Conservation (phyloP, 2,888 invertebrate species). For the Synanthedon andrenaeformis region DNA sequence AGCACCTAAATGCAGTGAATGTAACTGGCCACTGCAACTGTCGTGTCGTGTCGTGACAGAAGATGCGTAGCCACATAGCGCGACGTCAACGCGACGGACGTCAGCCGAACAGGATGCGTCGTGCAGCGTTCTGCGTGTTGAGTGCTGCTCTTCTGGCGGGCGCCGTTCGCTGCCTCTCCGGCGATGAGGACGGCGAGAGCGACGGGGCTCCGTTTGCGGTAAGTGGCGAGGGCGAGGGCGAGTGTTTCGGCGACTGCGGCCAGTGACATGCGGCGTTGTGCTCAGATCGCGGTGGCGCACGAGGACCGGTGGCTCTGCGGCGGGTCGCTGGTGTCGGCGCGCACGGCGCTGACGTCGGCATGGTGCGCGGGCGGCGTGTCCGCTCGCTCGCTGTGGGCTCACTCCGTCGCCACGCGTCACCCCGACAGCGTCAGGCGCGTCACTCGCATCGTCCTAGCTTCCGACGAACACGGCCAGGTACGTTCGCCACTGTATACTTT, state of each 20-base stretch:
- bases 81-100: constrained; percentile 1
- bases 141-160: constrained; percentile 10
- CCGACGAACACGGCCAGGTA: constrained; percentile 2
- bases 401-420: constrained; percentile 11
- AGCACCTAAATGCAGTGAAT: too few species aligned
- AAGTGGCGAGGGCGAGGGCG: constrained; percentile 3
- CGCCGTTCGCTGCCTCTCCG: neutral
- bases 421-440: constrained; percentile 11
- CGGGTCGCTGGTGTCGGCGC: constrained; percentile 27
- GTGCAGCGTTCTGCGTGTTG: constrained; percentile 5
- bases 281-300: constrained; percentile 31
- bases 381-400: constrained; percentile 17
- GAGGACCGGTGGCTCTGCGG: constrained; percentile 19
- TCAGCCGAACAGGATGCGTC: neutral
- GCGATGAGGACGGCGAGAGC: constrained; percentile 17
- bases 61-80: neutral
- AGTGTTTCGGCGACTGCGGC: too few species aligned
- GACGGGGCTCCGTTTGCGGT: constrained; percentile 40
- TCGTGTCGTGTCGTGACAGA: neutral
- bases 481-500: neutral
- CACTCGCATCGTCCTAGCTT: constrained; percentile 9
- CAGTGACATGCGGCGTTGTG: neutral
- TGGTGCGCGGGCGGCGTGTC: constrained; percentile 18
- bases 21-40: neutral
- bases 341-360: constrained; percentile 33